phyloP scores from a whole-genome alignment of 1,140 invertebrate genomes.

The Polyergus mexicanus region DNA sequence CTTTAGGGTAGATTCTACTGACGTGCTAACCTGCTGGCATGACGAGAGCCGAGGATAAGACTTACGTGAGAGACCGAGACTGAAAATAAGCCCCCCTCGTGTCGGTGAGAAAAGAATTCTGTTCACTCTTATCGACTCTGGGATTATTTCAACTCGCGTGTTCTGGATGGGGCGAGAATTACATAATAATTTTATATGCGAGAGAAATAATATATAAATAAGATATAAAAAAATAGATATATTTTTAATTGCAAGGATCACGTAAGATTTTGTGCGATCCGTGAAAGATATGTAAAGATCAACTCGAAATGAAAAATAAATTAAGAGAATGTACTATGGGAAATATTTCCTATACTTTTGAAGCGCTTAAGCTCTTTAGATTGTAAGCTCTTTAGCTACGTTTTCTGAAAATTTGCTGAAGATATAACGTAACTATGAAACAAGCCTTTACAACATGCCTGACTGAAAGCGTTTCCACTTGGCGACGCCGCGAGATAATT shows the following conservation, averaged over 20 bases:
- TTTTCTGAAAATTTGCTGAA: constrained; percentile 19
- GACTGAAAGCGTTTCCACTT: constrained; percentile 40
- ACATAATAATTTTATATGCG: neutral
- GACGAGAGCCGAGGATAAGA: neutral
- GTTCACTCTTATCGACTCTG: constrained; percentile 9
- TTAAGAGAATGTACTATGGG: neutral
- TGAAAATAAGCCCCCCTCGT: constrained; percentile 4
- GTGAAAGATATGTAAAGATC: neutral
- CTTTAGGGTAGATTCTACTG: constrained; percentile 18
- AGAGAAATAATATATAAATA: neutral
- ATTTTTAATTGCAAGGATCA: too few relatives aligned
- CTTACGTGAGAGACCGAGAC: neutral
- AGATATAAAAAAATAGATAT: neutral
- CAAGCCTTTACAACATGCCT: constrained; percentile 36
- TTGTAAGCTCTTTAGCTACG: neutral
- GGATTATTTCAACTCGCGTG: neutral
- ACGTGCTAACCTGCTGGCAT: constrained; percentile 6
- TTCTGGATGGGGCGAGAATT: neutral
- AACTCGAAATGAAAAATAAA: neutral
- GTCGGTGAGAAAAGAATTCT: neutral
- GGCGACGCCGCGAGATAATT: constrained; percentile 36
- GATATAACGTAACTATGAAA: constrained; percentile 5
- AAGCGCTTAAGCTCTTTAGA: constrained; percentile 1
- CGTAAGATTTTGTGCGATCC: neutral
- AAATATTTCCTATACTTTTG: neutral